These are phyloP conservation scores for Drosophila limbata DNA, from an alignment of 2,888 invertebrate species.

Conservation along the genomic window DNA sequence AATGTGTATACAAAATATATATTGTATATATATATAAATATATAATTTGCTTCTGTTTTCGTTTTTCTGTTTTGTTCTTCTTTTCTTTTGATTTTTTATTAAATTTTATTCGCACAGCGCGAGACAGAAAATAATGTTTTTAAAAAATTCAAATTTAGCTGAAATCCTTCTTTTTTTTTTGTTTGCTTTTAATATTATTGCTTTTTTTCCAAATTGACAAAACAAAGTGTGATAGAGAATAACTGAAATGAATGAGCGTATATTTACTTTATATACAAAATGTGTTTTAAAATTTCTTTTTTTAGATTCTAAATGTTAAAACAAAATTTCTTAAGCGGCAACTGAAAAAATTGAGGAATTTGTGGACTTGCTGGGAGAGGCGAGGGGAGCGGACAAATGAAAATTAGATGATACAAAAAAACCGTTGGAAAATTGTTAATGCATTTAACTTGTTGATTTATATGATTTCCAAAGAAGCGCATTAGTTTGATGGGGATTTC, in stretches of 20 bases:
- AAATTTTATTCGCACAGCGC: no score
- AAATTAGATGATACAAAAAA: conserved; percentile 46
- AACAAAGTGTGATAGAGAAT: conserved; percentile 69
- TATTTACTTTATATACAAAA: conserved; percentile 62
- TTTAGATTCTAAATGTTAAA: conserved; percentile 38
- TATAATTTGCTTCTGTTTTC: conserved; percentile 68
- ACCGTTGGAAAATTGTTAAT: conserved; percentile 33
- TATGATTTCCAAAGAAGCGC: conserved; percentile 53
- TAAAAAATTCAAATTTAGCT: conserved; percentile 53
- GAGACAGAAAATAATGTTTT: conserved; percentile 32
- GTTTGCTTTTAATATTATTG: conserved; percentile 24
- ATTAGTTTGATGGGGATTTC: neutral
- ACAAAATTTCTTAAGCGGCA: conserved; percentile 35
- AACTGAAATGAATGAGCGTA: conserved; percentile 62
- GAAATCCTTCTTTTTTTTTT: conserved; percentile 57
- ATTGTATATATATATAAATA: conserved; percentile 52
- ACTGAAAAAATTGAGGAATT: conserved; percentile 40
- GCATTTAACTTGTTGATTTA: conserved; percentile 18
- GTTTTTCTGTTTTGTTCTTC: conserved; percentile 27
- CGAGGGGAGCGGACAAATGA: conserved; percentile 60
- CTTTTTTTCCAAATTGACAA: conserved; percentile 58
- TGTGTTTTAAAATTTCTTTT: conserved; percentile 48
- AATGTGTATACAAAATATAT: conserved; percentile 77
- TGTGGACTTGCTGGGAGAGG: conserved; percentile 34
- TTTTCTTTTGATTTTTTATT: conserved; percentile 29